These are phyloP conservation scores for Oasisia sp. DNA, from an alignment of 2,888 invertebrate species.

Conservation along the genomic window DNA sequence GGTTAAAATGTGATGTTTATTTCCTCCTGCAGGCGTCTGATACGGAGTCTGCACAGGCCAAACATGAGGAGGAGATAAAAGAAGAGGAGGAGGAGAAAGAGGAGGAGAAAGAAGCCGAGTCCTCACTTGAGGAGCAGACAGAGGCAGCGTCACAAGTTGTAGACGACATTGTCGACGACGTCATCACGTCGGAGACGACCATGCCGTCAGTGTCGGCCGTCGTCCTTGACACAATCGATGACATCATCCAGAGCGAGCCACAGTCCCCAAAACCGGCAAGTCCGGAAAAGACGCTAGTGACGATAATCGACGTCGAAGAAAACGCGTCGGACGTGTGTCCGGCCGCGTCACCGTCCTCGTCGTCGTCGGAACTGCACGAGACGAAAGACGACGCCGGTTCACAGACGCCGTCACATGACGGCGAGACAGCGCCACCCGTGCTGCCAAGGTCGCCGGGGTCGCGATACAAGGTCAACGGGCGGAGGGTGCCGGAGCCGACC, in stretches of 20 bases:
- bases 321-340: neutral
- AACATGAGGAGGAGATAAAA: neutral
- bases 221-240: slow-evolving; percentile 60
- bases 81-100: neutral
- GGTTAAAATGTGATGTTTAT: neutral
- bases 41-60: slow-evolving; percentile 13
- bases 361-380: neutral
- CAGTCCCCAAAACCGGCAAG: neutral
- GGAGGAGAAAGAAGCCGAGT: neutral
- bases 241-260: slow-evolving; percentile 48
- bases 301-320: neutral
- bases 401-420: neutral
- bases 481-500: neutral
- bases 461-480: neutral
- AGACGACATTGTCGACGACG: slow-evolving; percentile 61
- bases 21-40: neutral
- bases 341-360: neutral
- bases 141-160: slow-evolving; percentile 47
- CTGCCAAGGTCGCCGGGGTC: neutral
- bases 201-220: slow-evolving; percentile 62
- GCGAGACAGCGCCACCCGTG: slow-evolving; percentile 17
- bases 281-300: neutral
- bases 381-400: neutral
- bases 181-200: slow-evolving; percentile 57
- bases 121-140: slow-evolving; percentile 13